These are phyloP conservation scores for Drosophila limbata DNA, from an alignment of 2,888 invertebrate genomes.

Conservation along the genomic window DNA sequence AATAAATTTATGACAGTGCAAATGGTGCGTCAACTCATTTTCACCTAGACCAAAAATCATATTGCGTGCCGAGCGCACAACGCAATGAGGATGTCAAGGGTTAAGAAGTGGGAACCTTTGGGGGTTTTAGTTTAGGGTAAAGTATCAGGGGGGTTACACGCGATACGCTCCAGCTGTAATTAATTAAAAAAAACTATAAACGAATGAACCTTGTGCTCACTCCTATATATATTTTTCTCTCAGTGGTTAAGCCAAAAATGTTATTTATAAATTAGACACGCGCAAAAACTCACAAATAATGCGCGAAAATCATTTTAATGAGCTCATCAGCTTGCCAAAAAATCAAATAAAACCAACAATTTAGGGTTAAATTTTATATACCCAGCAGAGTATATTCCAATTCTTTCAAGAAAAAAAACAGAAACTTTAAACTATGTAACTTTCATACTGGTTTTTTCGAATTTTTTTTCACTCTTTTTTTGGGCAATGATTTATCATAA, in stretches of 20 bases:
- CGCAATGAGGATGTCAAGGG: conserved; percentile 33
- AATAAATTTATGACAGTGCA: conserved; percentile 20
- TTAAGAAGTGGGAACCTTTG: conserved; percentile 15
- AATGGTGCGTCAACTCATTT: conserved; percentile 45
- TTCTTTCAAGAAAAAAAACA: background rate
- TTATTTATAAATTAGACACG: conserved; percentile 41
- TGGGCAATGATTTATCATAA: conserved; percentile 38
- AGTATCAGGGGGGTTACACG: conserved; percentile 38
- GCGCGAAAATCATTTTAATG: conserved; percentile 66
- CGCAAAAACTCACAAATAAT: conserved; percentile 29
- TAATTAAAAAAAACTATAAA: conserved; percentile 54
- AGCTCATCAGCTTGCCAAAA: conserved; percentile 54
- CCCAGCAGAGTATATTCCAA: conserved; percentile 3
- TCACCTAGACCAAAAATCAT: conserved; percentile 34
- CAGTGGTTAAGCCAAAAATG: conserved; percentile 22
- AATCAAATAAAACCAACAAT: conserved; percentile 11
- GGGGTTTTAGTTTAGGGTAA: conserved; percentile 31
- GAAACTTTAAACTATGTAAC: background rate
- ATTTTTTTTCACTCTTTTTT: conserved; percentile 12
- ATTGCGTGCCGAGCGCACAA: conserved; percentile 39
- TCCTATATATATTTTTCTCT: conserved; percentile 21
- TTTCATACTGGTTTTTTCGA: background rate
- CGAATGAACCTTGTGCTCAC: conserved; percentile 27
- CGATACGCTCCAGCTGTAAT: conserved; percentile 47
- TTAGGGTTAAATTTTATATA: background rate